phyloP scores from a whole-genome alignment of 2,113 vertebrate genomes.

The Phyllostomus hastatus region DNA sequence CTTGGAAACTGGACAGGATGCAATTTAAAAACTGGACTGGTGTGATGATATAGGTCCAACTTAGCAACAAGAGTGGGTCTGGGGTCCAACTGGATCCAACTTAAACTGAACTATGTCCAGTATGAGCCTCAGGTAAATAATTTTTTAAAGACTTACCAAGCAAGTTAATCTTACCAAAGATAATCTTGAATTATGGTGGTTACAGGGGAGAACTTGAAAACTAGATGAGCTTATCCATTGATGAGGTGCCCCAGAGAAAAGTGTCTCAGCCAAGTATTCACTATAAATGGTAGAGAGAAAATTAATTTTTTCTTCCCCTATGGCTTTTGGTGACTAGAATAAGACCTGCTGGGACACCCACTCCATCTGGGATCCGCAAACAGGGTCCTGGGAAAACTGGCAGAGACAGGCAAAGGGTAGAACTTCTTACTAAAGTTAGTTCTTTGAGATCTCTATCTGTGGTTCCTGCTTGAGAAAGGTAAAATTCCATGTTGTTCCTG shows the following conservation, averaged over 20 bases:
- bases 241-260: background rate
- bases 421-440: background rate
- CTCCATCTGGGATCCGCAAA: background rate
- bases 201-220: background rate
- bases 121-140: background rate
- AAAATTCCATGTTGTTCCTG: background rate
- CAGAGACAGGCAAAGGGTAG: background rate
- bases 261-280: background rate
- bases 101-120: background rate
- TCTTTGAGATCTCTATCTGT: background rate
- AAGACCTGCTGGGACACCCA: background rate
- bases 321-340: background rate
- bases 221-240: background rate
- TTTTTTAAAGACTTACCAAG: background rate
- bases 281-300: background rate
- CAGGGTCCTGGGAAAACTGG: background rate
- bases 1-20: background rate
- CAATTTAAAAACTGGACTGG: background rate
- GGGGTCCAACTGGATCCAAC: background rate
- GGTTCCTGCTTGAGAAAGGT: background rate
- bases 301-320: background rate
- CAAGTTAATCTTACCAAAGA: background rate
- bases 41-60: background rate
- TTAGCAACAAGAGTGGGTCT: background rate
- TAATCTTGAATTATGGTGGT: background rate